phyloP scores from a whole-genome alignment of 2,888 invertebrate genomes.

The Coenonympha glycerion region DNA sequence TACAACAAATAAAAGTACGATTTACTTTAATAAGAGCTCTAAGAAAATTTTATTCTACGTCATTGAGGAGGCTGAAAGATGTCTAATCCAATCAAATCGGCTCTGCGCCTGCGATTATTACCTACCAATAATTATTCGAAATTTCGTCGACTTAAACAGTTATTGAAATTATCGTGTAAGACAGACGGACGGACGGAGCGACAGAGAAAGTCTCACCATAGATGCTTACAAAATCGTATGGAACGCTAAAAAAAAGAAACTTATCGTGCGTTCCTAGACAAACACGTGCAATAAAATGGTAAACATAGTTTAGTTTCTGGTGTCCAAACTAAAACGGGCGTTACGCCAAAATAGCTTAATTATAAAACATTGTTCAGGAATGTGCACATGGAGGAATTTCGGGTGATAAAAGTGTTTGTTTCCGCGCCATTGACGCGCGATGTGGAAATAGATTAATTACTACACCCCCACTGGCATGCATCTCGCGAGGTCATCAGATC shows the following conservation, averaged over 20 bases:
- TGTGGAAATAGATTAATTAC: slow-evolving; percentile 29
- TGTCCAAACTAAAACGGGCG: slow-evolving; percentile 2
- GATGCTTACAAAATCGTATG: too few relatives aligned
- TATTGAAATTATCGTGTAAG: too few relatives aligned
- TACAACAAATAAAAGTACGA: slow-evolving; percentile 21
- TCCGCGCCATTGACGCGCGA: slow-evolving; percentile 30
- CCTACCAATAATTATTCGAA: too few relatives aligned
- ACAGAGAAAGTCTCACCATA: too few relatives aligned
- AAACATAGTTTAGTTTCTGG: too few relatives aligned
- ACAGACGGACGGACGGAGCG: too few relatives aligned
- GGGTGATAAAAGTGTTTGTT: slow-evolving; percentile 31
- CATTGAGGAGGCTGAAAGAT: not conserved
- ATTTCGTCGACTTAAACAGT: too few relatives aligned
- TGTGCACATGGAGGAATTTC: slow-evolving; percentile 24
- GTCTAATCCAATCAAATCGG: too few relatives aligned
- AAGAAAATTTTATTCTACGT: not conserved
- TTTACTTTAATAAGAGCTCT: not conserved
- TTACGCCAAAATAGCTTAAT: slow-evolving; percentile 25
- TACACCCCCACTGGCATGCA: slow-evolving; percentile 5
- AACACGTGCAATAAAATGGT: too few relatives aligned
- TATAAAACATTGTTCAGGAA: slow-evolving; percentile 29
- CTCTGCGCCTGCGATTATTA: too few relatives aligned
- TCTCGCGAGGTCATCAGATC: not conserved
- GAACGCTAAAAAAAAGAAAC: too few relatives aligned
- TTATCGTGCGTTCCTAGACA: too few relatives aligned